Base-by-base conservation (phyloP, 2,113 vertebrate species). In the Gadus macrocephalus region DNA sequence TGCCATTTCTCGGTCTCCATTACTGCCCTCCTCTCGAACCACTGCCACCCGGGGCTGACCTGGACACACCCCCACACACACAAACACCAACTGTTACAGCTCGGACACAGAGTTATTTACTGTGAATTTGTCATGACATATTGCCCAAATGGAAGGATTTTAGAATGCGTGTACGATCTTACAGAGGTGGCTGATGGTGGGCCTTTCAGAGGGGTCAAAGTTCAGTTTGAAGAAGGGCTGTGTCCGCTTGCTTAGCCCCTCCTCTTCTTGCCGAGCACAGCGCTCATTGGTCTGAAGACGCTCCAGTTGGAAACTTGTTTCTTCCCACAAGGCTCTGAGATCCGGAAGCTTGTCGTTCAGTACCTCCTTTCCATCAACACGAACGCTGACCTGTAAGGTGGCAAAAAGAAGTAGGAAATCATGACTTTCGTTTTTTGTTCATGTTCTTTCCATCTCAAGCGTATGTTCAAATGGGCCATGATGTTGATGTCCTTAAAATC, bases 1-100 rank as follows among this genome's bases (percentile, higher is more conserved):
- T 0, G 91, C 92, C 95, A 98, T 98, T 83, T 97, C 96, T n/a
- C 95, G 71, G 81, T 98, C 96, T 31, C 96, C 96, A 0, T 98
- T 98, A 81, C 96, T 98, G 65, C 96, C 95, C 66, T 98, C 96
- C 64, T 98, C 96, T 60, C 96, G 85, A 66, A 97, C 76, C 67
- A 96, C 88, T 4, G 95, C 95, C 0, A 94, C 94, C 0, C 93
- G 87, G 3, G 94, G 94, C 20, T 65, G 73, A 0, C 70, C 81
- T 49, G 71, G 22, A 88, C 81, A 53, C 68, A 67, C 17, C 58
- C 3, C 2, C n/a, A 53, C 17, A 64, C 15, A 64, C 63, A 14
- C 11, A 25, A 14, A 63, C 12, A n/a, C 31, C 31, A 35, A 35
- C 31, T 35, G 31, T 35, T 35, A 35, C 4, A 35, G 31, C 31